Percentiles rank a stretch among this genome's conserved stretches.
Evolutionary conservation across 2,888 invertebrate species (phyloP).

Genomic region (Cinara cedri): DNA sequence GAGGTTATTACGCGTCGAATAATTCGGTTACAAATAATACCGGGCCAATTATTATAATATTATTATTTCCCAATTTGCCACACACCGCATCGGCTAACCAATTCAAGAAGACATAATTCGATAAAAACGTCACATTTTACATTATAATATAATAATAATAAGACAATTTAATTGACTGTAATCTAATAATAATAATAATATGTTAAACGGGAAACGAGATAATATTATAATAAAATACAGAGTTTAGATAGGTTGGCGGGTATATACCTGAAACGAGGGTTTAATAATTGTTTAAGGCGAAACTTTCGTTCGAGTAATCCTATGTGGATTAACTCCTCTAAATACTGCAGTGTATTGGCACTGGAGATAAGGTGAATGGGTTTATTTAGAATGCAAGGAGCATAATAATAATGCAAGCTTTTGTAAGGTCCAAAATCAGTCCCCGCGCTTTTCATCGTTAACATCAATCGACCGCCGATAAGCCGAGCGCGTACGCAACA

Average conservation of each 20-base stretch:
- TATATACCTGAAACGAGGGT: constrained; percentile 1
- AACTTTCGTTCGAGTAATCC: constrained; percentile 48
- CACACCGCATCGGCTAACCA: neutral
- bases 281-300: constrained; percentile 37
- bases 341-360: constrained; percentile 31
- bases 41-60: neutral
- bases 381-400: constrained; percentile 38
- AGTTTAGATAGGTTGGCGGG: neutral
- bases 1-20: neutral
- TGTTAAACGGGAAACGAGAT: neutral
- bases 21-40: constrained; percentile 2
- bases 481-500: too few relatives aligned
- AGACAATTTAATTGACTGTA: constrained; percentile 37
- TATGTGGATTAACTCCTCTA: constrained; percentile 32
- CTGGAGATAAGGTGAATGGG: constrained; percentile 35
- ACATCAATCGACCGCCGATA: too few relatives aligned
- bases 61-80: constrained; percentile 8
- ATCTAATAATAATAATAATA: constrained; percentile 7
- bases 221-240: neutral
- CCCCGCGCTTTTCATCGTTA: too few relatives aligned
- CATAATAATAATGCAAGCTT: constrained; percentile 31
- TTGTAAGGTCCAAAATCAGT: too few relatives aligned
- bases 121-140: constrained; percentile 44
- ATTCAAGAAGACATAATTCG: neutral
- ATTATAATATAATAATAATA: constrained; percentile 16